These are phyloP conservation scores for Hippocampus barbouri DNA, from an alignment of 2,113 vertebrate genomes.

Conservation along the genomic window DNA sequence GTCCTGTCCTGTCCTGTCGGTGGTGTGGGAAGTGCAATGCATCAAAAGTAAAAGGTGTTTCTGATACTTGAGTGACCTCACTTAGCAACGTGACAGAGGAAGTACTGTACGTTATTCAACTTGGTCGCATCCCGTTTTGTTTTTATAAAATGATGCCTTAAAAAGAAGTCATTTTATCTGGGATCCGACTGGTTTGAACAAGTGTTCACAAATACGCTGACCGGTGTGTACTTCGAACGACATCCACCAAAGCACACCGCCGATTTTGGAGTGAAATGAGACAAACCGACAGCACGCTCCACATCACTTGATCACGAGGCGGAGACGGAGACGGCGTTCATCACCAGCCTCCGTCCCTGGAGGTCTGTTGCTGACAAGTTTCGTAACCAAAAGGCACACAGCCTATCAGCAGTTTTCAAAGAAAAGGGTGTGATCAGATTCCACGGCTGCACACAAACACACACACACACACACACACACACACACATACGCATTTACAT, in stretches of 20 bases:
- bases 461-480: neutral
- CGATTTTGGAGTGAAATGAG: neutral
- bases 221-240: neutral
- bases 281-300: neutral
- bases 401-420: conserved; percentile 13
- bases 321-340: conserved; percentile 10
- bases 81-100: neutral
- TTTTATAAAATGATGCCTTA: neutral
- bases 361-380: neutral
- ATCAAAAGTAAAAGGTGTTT: neutral
- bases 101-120: neutral
- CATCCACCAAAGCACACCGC: neutral
- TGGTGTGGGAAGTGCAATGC: neutral
- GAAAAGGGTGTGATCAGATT: conserved; percentile 30
- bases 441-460: conserved; percentile 4
- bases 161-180: neutral
- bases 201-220: neutral
- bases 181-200: neutral
- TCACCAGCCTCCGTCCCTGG: neutral
- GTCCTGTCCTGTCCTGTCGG: no score
- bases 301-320: conserved; percentile 31
- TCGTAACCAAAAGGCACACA: conserved; percentile 24
- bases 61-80: neutral
- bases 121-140: neutral
- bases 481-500: neutral